A percentile compares a stretch with the other conserved stretches of the same genome.
Evolutionary conservation across 1,140 invertebrate species (phyloP).

Genomic region (Anastatus disparis): DNA sequence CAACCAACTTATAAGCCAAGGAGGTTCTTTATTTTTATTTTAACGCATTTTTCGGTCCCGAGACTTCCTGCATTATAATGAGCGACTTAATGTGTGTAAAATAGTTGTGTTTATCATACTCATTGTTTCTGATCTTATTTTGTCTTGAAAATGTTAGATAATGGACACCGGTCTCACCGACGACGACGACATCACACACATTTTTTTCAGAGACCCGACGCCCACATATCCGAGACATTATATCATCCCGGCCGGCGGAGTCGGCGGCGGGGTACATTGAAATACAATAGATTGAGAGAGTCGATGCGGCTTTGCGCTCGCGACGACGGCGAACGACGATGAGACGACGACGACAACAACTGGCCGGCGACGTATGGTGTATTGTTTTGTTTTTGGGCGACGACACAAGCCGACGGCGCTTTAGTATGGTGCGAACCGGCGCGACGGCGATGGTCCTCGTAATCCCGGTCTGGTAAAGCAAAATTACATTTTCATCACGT

Average conservation of each 20-base stretch:
- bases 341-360: constrained; percentile 27
- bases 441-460: constrained; percentile 79
- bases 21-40: too few species aligned
- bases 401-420: constrained; percentile 52
- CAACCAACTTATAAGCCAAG: too few species aligned
- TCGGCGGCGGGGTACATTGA: too few species aligned
- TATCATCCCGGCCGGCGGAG: too few species aligned
- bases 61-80: constrained; percentile 64
- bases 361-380: constrained; percentile 52
- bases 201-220: constrained; percentile 62
- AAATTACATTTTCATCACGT: constrained; percentile 59
- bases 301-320: too few species aligned
- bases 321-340: constrained; percentile 35
- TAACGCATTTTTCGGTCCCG: constrained; percentile 57
- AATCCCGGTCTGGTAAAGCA: constrained; percentile 73
- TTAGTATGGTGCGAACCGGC: constrained; percentile 85
- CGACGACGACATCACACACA: constrained; percentile 45
- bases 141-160: constrained; percentile 11
- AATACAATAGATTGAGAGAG: too few species aligned
- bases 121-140: not conserved
- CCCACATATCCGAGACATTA: too few species aligned
- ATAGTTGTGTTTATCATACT: constrained; percentile 21
- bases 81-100: constrained; percentile 28
- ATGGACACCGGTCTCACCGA: constrained; percentile 43
- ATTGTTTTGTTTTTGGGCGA: too few species aligned